These are phyloP conservation scores for Hypomesus transpacificus DNA, from an alignment of 2,113 vertebrate genomes.

Conservation along the genomic window DNA sequence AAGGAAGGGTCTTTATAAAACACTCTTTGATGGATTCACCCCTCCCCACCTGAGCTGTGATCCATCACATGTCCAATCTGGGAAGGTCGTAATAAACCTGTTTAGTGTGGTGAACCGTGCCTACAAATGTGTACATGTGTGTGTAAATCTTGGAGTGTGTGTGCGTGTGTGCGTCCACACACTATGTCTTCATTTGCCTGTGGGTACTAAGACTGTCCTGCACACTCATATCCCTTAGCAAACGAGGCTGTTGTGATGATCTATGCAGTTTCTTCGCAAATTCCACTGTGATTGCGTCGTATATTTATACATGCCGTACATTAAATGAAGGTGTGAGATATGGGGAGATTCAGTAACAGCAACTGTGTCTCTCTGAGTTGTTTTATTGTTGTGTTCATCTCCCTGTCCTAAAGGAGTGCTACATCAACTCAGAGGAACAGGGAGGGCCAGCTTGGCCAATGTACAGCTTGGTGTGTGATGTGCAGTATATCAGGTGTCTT, in stretches of 20 bases:
- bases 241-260: slow-evolving; percentile 33
- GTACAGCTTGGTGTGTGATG: too few relatives aligned
- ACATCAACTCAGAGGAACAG: slow-evolving; percentile 24
- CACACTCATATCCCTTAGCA: slow-evolving; percentile 16
- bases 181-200: slow-evolving; percentile 17
- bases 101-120: slow-evolving; percentile 50
- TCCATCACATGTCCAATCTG: slow-evolving; percentile 58
- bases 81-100: slow-evolving; percentile 68
- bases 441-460: too few relatives aligned
- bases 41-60: slow-evolving; percentile 50
- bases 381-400: slow-evolving; percentile 24
- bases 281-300: slow-evolving; percentile 26
- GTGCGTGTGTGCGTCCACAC: background rate
- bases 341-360: slow-evolving; percentile 11
- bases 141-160: slow-evolving; percentile 15
- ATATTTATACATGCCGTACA: slow-evolving; percentile 28
- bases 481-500: too few relatives aligned
- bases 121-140: slow-evolving; percentile 29
- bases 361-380: slow-evolving; percentile 26
- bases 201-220: background rate
- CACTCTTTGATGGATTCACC: slow-evolving; percentile 65
- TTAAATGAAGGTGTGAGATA: slow-evolving; percentile 18
- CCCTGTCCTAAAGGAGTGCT: slow-evolving; percentile 37
- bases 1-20: slow-evolving; percentile 66
- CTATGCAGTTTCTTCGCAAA: slow-evolving; percentile 26